Evolutionary conservation across 2,113 vertebrate genomes (phyloP), one percentile per base, ranked within the genome.

Genomic region (Poicephalus meyeri): DNA sequence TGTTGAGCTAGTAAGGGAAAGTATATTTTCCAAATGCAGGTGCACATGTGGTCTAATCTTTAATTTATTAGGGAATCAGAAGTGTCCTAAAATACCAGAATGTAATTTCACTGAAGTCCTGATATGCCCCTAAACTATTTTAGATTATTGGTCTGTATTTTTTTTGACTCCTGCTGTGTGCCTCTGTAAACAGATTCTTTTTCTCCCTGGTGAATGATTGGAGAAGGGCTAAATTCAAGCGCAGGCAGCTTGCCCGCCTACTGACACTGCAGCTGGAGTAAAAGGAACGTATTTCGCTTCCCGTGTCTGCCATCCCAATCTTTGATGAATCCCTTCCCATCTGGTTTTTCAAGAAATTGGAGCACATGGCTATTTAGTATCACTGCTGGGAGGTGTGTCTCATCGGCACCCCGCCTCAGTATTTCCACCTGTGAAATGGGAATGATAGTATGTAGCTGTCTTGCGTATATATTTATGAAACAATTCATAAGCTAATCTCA

Each of bases 341-440:
- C 71, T 83, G 64, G 42, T 69, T 91, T 79, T 94, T 74, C 14
- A 74, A 88, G 91, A 78, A 66, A 37, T 25, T 35, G 65, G 46
- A 92, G 56, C 84, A 81, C 60, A 16, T 88, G 86, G 41, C 60
- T 86, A 21, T 74, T 83, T 46, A 88, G 60, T 73, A 7, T 25
- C 18, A 53, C 26, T 89, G 33, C 35, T 1, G 4, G 89, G 94
- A 93, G 95, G 93, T 91, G 86, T 87, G 61, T 90, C 52, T 71
- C 69, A 1, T 29, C 1, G 14, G 79, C 89, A 94, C 91, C 89
- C 47, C 37, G 53, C 89, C 87, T 95, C 94, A 56, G 42, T 78
- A 39, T 82, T 93, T 77, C 92, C 50, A 82, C 79, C 77, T 95
- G 82, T 69, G 66, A 93, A 95, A 71, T 52, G 37, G 81, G 71